phyloP scores from a whole-genome alignment of 2,888 invertebrate species.

The Mythimna albipuncta region DNA sequence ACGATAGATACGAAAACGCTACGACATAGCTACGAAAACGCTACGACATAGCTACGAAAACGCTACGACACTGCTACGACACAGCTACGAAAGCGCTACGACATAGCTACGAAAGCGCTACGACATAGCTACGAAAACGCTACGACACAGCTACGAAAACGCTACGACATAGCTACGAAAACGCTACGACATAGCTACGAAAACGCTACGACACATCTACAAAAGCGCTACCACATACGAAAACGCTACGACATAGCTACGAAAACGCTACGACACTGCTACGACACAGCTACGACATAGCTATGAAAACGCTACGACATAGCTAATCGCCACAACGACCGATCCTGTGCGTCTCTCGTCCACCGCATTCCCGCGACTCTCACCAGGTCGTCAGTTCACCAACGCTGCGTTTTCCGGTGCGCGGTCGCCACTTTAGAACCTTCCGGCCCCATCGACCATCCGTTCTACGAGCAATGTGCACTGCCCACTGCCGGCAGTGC shows the following conservation, averaged over 20 bases:
- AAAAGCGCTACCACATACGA: not conserved
- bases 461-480: too few relatives aligned
- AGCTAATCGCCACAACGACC: too few relatives aligned
- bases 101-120: not conserved
- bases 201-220: not conserved
- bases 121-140: not conserved
- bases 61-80: not conserved
- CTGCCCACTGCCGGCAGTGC: too few relatives aligned
- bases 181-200: not conserved
- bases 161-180: not conserved
- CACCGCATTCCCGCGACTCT: too few relatives aligned
- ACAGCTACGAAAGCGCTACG: not conserved
- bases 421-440: too few relatives aligned
- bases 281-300: not conserved
- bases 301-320: not conserved
- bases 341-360: too few relatives aligned
- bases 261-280: not conserved
- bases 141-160: not conserved
- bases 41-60: not conserved
- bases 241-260: not conserved
- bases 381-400: too few relatives aligned
- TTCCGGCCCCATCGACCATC: too few relatives aligned
- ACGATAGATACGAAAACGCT: not conserved
- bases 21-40: too few relatives aligned
- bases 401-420: too few relatives aligned